These are phyloP conservation scores for Pseudoatta argentina DNA, from an alignment of 1,140 invertebrate genomes.

Conservation along the genomic window DNA sequence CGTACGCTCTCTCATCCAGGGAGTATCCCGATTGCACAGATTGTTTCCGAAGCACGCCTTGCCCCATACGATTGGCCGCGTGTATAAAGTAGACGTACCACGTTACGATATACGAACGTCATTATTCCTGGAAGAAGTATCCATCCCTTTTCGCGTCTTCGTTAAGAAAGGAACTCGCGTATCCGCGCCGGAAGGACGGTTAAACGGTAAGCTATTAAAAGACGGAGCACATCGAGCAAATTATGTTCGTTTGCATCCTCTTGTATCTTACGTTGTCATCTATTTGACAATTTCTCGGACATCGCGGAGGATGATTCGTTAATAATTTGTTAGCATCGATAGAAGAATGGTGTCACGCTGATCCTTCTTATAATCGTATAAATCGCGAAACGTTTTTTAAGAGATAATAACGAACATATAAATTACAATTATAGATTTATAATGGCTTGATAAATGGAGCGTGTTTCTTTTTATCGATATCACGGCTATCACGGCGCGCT, in stretches of 20 bases:
- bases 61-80: constrained; percentile 44
- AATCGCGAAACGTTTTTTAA: neutral
- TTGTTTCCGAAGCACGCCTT: constrained; percentile 72
- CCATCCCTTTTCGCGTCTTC: constrained; percentile 54
- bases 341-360: no score
- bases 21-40: constrained; percentile 65
- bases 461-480: constrained; percentile 19
- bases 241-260: constrained; percentile 31
- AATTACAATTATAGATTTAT: neutral
- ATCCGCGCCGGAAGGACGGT: constrained; percentile 51
- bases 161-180: constrained; percentile 63
- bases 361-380: neutral
- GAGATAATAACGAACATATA: neutral
- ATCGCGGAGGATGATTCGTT: constrained; percentile 37
- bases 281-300: constrained; percentile 18
- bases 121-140: constrained; percentile 34
- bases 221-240: constrained; percentile 15
- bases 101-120: constrained; percentile 60
- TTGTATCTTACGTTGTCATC: neutral
- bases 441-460: constrained; percentile 2
- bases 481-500: neutral
- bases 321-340: constrained; percentile 42
- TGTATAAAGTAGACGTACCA: constrained; percentile 46
- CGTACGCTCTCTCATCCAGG: constrained; percentile 54
- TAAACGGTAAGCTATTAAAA: constrained; percentile 32